These are phyloP conservation scores for Aurelia aurita complex sp. Pacific DNA, from an alignment of 30 jellyfish, hydroid and myxozoan species.

Conservation along the genomic window DNA sequence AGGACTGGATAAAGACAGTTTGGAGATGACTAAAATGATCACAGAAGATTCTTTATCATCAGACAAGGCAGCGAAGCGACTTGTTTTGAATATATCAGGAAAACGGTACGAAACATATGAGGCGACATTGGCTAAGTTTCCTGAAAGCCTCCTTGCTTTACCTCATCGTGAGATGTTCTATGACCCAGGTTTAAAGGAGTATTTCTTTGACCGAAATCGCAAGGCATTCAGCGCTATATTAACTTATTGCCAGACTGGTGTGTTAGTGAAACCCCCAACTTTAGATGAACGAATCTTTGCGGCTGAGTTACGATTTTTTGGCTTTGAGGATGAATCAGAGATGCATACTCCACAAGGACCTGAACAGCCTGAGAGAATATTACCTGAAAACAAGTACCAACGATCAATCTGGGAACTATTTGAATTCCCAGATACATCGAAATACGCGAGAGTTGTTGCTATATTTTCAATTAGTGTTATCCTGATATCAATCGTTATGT, in stretches of 20 bases:
- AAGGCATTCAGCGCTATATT: constrained; percentile 92
- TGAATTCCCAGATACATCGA: constrained; percentile 93
- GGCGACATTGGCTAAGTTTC: constrained; percentile 85
- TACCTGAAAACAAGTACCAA: constrained; percentile 73
- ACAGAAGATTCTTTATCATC: constrained; percentile 9
- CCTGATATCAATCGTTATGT: constrained; percentile 85
- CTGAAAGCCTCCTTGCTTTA: constrained; percentile 85
- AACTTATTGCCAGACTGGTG: constrained; percentile 96
- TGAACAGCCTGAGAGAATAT: constrained; percentile 48
- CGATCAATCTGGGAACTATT: constrained; percentile 81
- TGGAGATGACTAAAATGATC: constrained; percentile 24
- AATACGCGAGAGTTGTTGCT: constrained; percentile 79
- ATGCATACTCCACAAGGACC: constrained; percentile 77
- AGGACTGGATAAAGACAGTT: constrained; percentile 12
- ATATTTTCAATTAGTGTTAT: constrained; percentile 87
- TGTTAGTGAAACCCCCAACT: constrained; percentile 84
- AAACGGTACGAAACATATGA: constrained; percentile 87
- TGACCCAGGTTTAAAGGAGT: constrained; percentile 80
- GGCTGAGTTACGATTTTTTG: constrained; percentile 95
- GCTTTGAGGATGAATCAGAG: constrained; percentile 91
- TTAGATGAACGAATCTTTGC: constrained; percentile 93
- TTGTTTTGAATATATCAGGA: constrained; percentile 83
- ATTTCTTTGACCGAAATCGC: constrained; percentile 94
- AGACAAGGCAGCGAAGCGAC: constrained; percentile 41
- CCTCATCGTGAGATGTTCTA: constrained; percentile 87